phyloP scores from a whole-genome alignment of 2,888 invertebrate species.

The Pollenia griseotomentosa region DNA sequence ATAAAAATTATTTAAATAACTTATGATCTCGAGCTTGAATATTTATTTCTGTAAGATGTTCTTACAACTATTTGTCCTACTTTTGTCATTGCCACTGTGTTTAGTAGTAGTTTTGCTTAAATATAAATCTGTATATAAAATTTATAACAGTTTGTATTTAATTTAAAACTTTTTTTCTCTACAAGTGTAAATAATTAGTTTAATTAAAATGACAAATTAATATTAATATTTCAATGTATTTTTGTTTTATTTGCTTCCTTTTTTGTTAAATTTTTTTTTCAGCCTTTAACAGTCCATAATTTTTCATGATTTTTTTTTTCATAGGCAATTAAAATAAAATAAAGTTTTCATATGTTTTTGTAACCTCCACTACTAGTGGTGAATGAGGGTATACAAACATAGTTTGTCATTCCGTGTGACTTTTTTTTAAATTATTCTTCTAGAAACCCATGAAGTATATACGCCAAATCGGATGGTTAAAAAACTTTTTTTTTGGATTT shows the following conservation, averaged over 20 bases:
- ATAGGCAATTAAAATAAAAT: too few relatives aligned
- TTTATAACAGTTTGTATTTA: constrained; percentile 36
- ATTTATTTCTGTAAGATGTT: too few relatives aligned
- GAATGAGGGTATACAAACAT: too few relatives aligned
- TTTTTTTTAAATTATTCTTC: too few relatives aligned
- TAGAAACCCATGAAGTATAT: too few relatives aligned
- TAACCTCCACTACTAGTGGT: too few relatives aligned
- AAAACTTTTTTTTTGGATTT: too few relatives aligned
- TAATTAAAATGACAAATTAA: constrained; percentile 69
- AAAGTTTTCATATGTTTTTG: too few relatives aligned
- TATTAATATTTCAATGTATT: constrained; percentile 49
- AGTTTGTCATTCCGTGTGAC: too few relatives aligned
- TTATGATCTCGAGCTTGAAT: too few relatives aligned
- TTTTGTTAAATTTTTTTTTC: constrained; percentile 4
- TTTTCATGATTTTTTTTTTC: constrained; percentile 19
- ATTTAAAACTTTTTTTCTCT: constrained; percentile 26
- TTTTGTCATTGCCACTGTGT: neutral
- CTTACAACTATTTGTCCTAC: neutral
- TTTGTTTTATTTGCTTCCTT: constrained; percentile 16
- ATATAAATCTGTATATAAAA: constrained; percentile 15
- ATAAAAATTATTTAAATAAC: too few relatives aligned
- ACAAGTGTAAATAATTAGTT: constrained; percentile 65
- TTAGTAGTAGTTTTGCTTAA: neutral
- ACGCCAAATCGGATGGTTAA: too few relatives aligned
- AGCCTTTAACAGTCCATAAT: neutral